Percentiles rank a stretch among this genome's conserved stretches.
These are phyloP conservation scores for Apamea epomidion DNA, from an alignment of 2,888 invertebrate species.

Conservation along the genomic window DNA sequence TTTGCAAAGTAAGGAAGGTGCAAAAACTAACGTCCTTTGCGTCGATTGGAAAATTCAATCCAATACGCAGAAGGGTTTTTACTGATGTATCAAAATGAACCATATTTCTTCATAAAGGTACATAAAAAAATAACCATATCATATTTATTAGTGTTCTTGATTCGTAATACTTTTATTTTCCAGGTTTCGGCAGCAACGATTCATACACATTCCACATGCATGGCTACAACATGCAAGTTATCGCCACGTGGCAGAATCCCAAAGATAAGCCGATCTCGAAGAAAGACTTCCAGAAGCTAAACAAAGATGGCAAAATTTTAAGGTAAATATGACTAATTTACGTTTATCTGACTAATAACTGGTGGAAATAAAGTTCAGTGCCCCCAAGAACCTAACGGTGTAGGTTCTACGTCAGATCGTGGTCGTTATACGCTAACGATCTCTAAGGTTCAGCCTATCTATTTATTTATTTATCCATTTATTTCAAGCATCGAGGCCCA, in stretches of 20 bases:
- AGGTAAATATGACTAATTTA: slow-evolving; percentile 73
- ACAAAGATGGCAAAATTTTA: slow-evolving; percentile 78
- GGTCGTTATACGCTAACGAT: not conserved
- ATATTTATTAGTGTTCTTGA: not conserved
- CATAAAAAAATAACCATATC: not conserved
- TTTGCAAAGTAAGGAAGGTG: not conserved
- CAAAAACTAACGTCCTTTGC: not conserved
- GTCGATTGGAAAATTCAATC: not conserved
- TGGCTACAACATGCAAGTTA: slow-evolving; percentile 89
- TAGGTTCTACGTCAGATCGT: not conserved
- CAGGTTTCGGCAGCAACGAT: slow-evolving; percentile 88
- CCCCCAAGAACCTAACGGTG: not conserved
- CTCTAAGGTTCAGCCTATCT: not conserved
- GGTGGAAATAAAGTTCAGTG: not conserved
- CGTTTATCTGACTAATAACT: not conserved
- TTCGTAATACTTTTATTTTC: slow-evolving; percentile 51
- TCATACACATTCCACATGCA: slow-evolving; percentile 92
- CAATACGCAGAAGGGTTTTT: not conserved
- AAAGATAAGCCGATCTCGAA: slow-evolving; percentile 81
- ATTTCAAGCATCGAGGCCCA: too few species aligned
- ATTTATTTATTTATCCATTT: too few species aligned
- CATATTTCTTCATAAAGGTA: not conserved
- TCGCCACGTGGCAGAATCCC: slow-evolving; percentile 82
- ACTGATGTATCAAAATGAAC: not conserved
- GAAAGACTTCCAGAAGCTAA: slow-evolving; percentile 79